These are phyloP conservation scores for Xestia ashworthii DNA, from an alignment of 2,888 invertebrate genomes.

Conservation along the genomic window DNA sequence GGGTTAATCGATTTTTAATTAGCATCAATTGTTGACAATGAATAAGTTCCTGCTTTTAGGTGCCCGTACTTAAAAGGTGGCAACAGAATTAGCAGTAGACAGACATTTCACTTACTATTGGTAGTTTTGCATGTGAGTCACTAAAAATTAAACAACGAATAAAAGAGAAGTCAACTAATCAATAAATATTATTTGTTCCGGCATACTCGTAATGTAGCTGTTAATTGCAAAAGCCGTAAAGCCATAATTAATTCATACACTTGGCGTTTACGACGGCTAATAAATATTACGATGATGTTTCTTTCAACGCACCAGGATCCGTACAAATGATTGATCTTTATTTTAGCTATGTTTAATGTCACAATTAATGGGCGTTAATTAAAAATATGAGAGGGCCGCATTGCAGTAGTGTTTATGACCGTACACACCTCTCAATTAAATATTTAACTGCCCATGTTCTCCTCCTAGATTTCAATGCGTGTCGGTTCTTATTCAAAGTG, in stretches of 20 bases:
- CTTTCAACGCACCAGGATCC: slow-evolving; percentile 37
- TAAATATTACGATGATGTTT: slow-evolving; percentile 34
- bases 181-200: slow-evolving; percentile 32
- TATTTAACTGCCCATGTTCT: background rate
- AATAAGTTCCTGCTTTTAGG: background rate
- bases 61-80: background rate
- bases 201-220: slow-evolving; percentile 13
- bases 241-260: slow-evolving; percentile 32
- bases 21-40: background rate
- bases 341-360: slow-evolving; percentile 4
- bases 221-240: slow-evolving; percentile 46
- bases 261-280: slow-evolving; percentile 30
- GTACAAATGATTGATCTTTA: slow-evolving; percentile 29
- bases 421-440: background rate
- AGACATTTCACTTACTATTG: background rate
- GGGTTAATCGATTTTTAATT: slow-evolving; percentile 21
- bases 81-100: background rate
- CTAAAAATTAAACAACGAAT: slow-evolving; percentile 23
- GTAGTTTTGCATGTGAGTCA: background rate
- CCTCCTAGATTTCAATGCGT: background rate
- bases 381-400: background rate
- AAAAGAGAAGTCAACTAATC: slow-evolving; percentile 13
- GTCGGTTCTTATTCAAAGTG: background rate
- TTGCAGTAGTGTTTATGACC: background rate
- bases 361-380: slow-evolving; percentile 10